Percentiles rank a stretch among this genome's conserved stretches.
Conservation (phyloP, 1,140 invertebrate genomes). For the Meloidogyne floridensis region DNA sequence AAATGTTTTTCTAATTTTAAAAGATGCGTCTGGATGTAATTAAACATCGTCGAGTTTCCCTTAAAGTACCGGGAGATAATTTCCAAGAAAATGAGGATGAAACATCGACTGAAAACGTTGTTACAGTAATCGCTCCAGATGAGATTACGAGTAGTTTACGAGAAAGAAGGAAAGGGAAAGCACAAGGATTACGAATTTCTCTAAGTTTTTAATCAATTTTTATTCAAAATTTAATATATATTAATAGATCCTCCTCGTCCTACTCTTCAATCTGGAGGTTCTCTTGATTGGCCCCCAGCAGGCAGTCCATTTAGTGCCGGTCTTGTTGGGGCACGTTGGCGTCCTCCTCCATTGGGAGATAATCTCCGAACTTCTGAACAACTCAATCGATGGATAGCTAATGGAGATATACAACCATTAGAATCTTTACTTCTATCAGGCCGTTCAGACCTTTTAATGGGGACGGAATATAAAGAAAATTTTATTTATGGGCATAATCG, state of each 20-base stretch:
- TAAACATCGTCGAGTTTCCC: slow-evolving; percentile 24
- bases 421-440: slow-evolving; percentile 22
- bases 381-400: slow-evolving; percentile 27
- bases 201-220: not conserved
- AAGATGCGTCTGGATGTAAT: slow-evolving; percentile 30
- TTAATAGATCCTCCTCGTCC: not conserved
- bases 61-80: slow-evolving; percentile 22
- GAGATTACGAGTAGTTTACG: slow-evolving; percentile 12
- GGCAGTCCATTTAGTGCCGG: slow-evolving; percentile 17
- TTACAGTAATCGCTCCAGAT: not conserved
- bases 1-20: not conserved
- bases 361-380: not conserved
- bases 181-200: slow-evolving; percentile 14
- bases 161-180: slow-evolving; percentile 17
- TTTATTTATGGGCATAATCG: slow-evolving; percentile 27
- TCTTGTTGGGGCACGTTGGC: slow-evolving; percentile 10
- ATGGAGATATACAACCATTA: slow-evolving; percentile 19
- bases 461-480: slow-evolving; percentile 25
- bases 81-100: not conserved
- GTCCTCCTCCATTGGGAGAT: not conserved
- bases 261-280: not conserved
- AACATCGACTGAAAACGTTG: not conserved
- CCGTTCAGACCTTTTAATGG: slow-evolving; percentile 20
- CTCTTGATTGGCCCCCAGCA: slow-evolving; percentile 3
- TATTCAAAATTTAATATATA: not conserved